Conservation (phyloP, 2,797 vertebrate species). For the Sebastes miniatus region DNA sequence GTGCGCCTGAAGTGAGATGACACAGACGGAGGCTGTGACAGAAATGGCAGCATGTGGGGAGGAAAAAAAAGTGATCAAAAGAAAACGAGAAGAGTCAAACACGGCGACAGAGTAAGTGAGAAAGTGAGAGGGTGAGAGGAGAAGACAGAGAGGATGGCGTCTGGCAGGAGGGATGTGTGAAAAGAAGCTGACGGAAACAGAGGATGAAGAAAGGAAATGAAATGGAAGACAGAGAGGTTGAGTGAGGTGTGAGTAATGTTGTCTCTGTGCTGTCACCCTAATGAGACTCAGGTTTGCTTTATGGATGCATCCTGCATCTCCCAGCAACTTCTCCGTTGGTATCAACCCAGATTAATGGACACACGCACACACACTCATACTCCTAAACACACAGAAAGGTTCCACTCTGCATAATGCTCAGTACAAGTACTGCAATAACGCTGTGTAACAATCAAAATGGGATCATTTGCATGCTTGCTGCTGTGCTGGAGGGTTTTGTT, state of each 20-base stretch:
- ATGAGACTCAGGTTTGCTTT: slow-evolving; percentile 61
- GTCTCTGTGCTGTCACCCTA: slow-evolving; percentile 47
- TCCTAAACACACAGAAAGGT: slow-evolving; percentile 20
- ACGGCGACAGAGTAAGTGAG: slow-evolving; percentile 4
- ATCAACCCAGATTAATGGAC: slow-evolving; percentile 26
- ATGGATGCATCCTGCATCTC: slow-evolving; percentile 41
- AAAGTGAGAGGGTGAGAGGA: background rate
- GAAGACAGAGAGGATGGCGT: background rate
- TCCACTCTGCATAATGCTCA: slow-evolving; percentile 34
- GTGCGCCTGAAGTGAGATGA: background rate
- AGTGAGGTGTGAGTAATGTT: slow-evolving; percentile 46
- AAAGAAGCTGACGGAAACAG: background rate
- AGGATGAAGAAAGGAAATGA: slow-evolving; percentile 21
- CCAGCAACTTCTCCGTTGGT: slow-evolving; percentile 27
- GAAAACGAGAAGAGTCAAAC: slow-evolving; percentile 38
- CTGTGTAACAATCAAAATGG: slow-evolving; percentile 33
- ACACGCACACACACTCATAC: background rate
- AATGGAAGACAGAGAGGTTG: slow-evolving; percentile 33
- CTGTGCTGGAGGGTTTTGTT: slow-evolving; percentile 5
- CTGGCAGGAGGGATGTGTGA: background rate
- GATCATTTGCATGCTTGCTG: slow-evolving; percentile 29
- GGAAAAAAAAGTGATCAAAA: slow-evolving; percentile 30
- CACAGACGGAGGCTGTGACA: slow-evolving; percentile 14
- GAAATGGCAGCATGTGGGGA: slow-evolving; percentile 4
- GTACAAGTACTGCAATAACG: slow-evolving; percentile 18